Conservation (phyloP, 2,888 invertebrate species). For the Clunio marinus region DNA sequence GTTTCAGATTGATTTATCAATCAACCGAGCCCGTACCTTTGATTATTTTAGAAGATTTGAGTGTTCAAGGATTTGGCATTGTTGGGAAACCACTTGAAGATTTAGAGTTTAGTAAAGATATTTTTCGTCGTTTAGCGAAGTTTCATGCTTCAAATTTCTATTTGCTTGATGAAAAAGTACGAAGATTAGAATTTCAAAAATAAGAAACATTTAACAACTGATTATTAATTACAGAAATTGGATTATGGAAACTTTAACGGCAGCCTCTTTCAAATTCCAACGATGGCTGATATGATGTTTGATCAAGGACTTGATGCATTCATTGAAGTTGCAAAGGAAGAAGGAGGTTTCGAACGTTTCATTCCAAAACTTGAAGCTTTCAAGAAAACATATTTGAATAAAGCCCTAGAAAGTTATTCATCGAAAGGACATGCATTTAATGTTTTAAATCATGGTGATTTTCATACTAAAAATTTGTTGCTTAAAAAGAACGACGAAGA, state of each 20-base stretch:
- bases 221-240: neutral
- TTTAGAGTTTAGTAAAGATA: neutral
- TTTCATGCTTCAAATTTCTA: conserved; percentile 23
- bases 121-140: conserved; percentile 8
- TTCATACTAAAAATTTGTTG: conserved; percentile 18
- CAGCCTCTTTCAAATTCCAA: neutral
- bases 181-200: neutral
- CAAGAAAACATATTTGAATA: neutral
- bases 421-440: neutral
- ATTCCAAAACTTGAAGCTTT: neutral
- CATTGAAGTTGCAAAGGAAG: neutral
- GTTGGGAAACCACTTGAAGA: neutral
- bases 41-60: conserved; percentile 22
- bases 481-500: conserved; percentile 1
- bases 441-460: conserved; percentile 21
- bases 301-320: conserved; percentile 8
- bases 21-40: neutral
- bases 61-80: neutral
- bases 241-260: neutral
- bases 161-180: conserved; percentile 2
- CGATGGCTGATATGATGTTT: neutral
- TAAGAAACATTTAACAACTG: neutral
- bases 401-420: neutral
- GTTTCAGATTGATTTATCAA: conserved; percentile 21
- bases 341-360: neutral